These are phyloP conservation scores for Peribatodes rhomboidaria DNA, from an alignment of 2,888 invertebrate species.

Conservation along the genomic window DNA sequence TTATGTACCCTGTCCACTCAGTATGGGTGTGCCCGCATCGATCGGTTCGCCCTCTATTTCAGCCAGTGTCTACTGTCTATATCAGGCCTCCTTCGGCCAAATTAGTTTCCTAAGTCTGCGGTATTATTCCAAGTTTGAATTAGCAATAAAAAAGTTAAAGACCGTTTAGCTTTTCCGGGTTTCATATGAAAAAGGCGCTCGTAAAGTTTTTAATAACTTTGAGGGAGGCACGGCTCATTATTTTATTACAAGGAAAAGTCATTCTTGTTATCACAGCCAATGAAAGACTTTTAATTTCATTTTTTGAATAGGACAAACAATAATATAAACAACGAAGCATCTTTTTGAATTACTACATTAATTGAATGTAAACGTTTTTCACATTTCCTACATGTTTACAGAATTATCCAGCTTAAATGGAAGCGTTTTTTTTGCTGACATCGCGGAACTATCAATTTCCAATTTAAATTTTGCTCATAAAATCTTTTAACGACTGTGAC, in stretches of 20 bases:
- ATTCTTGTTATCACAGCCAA: conserved; percentile 23
- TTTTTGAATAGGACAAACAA: not conserved
- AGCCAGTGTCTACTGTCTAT: conserved; percentile 15
- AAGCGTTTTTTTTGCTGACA: not conserved
- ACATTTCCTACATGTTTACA: not conserved
- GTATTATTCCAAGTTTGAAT: conserved; percentile 31
- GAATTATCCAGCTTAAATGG: too few species aligned
- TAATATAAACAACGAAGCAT: too few species aligned
- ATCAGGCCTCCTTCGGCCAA: conserved; percentile 24
- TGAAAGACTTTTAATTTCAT: conserved; percentile 7
- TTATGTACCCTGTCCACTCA: conserved; percentile 62
- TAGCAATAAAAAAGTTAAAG: conserved; percentile 39
- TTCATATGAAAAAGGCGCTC: conserved; percentile 31
- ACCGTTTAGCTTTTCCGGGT: conserved; percentile 32
- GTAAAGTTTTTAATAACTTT: conserved; percentile 38
- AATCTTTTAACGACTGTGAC: conserved; percentile 53
- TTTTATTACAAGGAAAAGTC: conserved; percentile 25
- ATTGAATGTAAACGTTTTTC: not conserved
- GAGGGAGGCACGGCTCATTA: conserved; percentile 20
- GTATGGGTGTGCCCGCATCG: conserved; percentile 69
- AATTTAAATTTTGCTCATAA: conserved; percentile 51
- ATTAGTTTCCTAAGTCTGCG: conserved; percentile 32
- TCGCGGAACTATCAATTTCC: conserved; percentile 15
- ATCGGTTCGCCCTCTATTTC: conserved; percentile 56
- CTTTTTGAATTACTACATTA: not conserved